Percentiles rank a stretch among this genome's conserved stretches.
phyloP scores from a whole-genome alignment of 2,888 invertebrate species.

The Blastobasis lacticolella region DNA sequence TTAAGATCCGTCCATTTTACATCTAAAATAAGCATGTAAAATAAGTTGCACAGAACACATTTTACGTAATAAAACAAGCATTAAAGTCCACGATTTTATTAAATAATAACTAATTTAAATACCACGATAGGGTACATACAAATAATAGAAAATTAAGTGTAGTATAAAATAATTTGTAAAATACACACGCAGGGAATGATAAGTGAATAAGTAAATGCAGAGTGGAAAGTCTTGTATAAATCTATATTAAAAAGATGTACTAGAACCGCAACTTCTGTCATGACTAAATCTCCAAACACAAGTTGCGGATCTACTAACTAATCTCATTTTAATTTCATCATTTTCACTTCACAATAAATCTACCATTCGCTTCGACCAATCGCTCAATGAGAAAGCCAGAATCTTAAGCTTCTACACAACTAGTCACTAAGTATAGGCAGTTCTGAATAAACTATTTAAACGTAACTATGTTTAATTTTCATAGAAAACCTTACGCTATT shows the following conservation, averaged over 20 bases:
- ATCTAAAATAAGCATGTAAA: too few relatives aligned
- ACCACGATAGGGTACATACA: constrained; percentile 19
- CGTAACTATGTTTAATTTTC: constrained; percentile 43
- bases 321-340: too few relatives aligned
- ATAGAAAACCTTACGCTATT: constrained; percentile 24
- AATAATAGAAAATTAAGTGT: constrained; percentile 31
- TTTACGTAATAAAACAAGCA: constrained; percentile 11
- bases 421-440: constrained; percentile 22
- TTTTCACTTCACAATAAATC: too few relatives aligned
- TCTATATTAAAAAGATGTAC: too few relatives aligned
- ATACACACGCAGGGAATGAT: constrained; percentile 36
- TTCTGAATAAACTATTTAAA: constrained; percentile 50
- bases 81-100: constrained; percentile 31
- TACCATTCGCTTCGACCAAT: too few relatives aligned
- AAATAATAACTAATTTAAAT: constrained; percentile 30
- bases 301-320: too few relatives aligned
- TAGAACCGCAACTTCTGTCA: too few relatives aligned
- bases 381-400: too few relatives aligned
- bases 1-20: too few relatives aligned
- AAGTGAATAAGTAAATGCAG: constrained; percentile 45
- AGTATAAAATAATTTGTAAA: constrained; percentile 29
- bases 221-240: not conserved
- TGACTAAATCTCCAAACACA: too few relatives aligned
- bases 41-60: not conserved
- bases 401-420: not conserved